These are phyloP conservation scores for Garrulus glandarius DNA, from an alignment of 2,797 vertebrate species.

Conservation along the genomic window DNA sequence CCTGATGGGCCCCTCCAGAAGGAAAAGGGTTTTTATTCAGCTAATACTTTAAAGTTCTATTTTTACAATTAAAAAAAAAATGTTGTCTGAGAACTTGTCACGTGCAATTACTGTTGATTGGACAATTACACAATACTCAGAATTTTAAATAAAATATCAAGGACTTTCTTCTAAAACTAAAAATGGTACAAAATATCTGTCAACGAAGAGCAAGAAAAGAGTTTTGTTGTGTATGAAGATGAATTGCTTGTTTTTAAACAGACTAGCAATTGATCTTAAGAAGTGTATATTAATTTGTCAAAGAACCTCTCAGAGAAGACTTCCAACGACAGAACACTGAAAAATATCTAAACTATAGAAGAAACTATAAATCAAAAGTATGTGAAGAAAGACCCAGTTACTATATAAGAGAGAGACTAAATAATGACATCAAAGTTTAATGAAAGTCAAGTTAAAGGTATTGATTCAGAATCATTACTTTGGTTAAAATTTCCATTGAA, in stretches of 20 bases:
- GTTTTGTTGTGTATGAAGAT: background rate
- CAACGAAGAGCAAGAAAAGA: background rate
- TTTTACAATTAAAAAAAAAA: background rate
- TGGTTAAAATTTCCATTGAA: background rate
- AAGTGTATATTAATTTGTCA: background rate
- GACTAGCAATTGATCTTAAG: background rate
- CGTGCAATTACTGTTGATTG: background rate
- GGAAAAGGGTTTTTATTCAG: background rate
- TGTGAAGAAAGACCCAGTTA: background rate
- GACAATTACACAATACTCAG: background rate
- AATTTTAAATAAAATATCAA: background rate
- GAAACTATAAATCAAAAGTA: background rate
- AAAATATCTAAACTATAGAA: background rate
- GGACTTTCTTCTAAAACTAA: background rate
- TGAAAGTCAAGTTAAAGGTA: background rate
- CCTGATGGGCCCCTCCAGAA: background rate
- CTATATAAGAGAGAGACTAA: background rate
- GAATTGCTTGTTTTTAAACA: background rate
- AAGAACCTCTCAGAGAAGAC: background rate
- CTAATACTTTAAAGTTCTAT: background rate
- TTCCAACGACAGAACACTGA: background rate
- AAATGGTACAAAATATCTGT: background rate
- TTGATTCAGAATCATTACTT: background rate
- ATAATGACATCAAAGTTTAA: background rate
- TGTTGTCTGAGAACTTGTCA: background rate